These are phyloP conservation scores for Muscidifurax raptorellus DNA, from an alignment of 1,140 invertebrate species.

Conservation along the genomic window DNA sequence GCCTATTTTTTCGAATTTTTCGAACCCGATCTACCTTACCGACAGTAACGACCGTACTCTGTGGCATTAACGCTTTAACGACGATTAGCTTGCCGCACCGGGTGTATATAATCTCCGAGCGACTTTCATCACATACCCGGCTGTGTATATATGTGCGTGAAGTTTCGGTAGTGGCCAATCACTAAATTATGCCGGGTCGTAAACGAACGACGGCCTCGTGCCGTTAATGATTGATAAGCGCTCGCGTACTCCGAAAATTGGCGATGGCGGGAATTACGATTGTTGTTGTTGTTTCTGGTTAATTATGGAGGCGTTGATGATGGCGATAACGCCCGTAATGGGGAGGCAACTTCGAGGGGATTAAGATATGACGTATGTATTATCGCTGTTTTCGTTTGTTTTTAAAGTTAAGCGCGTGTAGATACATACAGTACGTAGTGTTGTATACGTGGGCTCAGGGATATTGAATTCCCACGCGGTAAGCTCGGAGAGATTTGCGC, in stretches of 20 bases:
- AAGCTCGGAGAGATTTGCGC: not conserved
- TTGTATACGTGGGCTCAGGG: not conserved
- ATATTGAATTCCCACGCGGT: not conserved
- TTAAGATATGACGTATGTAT: not conserved
- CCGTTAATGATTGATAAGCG: constrained; percentile 31
- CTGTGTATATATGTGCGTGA: not conserved
- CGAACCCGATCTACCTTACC: not conserved
- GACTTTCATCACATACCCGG: not conserved
- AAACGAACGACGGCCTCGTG: not conserved
- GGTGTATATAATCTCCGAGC: too few species aligned
- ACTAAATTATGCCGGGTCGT: not conserved
- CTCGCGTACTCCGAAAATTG: not conserved
- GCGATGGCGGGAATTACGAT: not conserved
- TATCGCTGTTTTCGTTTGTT: not conserved
- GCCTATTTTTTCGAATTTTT: not conserved
- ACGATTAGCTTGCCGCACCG: not conserved
- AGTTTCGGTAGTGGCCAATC: not conserved
- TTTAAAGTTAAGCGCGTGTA: not conserved
- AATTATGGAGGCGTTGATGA: constrained; percentile 2
- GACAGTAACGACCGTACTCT: not conserved
- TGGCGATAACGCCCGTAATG: not conserved
- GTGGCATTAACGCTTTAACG: not conserved
- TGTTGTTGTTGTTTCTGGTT: not conserved
- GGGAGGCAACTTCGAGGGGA: not conserved
- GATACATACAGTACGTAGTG: not conserved